Evolutionary conservation across 2,888 invertebrate species (phyloP), one percentile per base, ranked within the genome.

Genomic region (Phymatocera aterrima): DNA sequence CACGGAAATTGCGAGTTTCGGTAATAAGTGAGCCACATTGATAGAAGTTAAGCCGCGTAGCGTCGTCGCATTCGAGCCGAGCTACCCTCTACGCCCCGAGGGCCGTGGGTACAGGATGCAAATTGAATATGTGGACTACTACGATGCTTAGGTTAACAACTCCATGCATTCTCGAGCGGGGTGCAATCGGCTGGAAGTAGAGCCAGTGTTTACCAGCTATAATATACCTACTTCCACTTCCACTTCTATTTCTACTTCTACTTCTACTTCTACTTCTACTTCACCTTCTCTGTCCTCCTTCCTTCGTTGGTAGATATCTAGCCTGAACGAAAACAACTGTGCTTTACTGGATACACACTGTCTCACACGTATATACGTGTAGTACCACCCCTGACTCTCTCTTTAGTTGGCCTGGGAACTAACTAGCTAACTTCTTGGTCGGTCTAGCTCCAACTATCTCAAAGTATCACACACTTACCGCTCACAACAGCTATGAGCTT

Each of bases 61-160:
- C 51, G 72, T 51, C 48, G 72, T 51, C 51, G 51, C 72, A 51
- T n/a, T n/a, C n/a, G n/a, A n/a, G n/a, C n/a, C n/a, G n/a, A n/a
- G n/a, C n/a, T n/a, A n/a, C n/a, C n/a, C n/a, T n/a, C n/a, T n/a
- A n/a, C n/a, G n/a, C n/a, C n/a, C n/a, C n/a, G n/a, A n/a, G n/a
- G n/a, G n/a, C 51, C 18, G 15, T 18, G 31, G 10, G 51, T 72
- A 72, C 15, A 72, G 72, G 54, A 79, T 78, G 70, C 77, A 79
- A 79, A 81, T 79, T 79, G 77, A 81, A 79, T 78, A 72, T 77
- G 78, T 79, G 72, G 57, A 57, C 78, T 34, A 72, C 34, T 48
- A 68, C 51, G 54, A 51, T 61, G 78, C 70, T 80, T 48, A 48
- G 48, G 34, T 21, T 31, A 48, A n/a, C n/a, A 40, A 51, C 72